A percentile compares a stretch with the other conserved stretches of the same genome.
phyloP scores from a whole-genome alignment of 2,113 vertebrate species.

The Neoarius graeffei region DNA sequence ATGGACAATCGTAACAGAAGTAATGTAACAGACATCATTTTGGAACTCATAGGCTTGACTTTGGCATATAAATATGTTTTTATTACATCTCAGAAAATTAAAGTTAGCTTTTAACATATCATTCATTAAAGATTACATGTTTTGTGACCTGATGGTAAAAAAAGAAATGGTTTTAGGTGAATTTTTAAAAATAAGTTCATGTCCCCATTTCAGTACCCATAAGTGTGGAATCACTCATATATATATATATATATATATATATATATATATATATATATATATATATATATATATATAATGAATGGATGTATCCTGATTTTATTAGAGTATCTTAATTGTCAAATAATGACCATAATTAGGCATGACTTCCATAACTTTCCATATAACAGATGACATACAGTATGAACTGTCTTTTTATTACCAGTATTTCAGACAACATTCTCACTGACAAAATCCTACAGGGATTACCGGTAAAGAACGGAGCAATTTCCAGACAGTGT shows the following conservation, averaged over 20 bases:
- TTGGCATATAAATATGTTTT: no score
- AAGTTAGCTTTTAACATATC: no score
- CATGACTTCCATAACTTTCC: neutral
- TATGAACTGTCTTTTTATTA: neutral
- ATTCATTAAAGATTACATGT: no score
- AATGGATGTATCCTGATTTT: neutral
- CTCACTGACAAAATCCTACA: neutral
- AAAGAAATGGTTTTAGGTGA: no score
- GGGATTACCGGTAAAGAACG: neutral
- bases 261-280: neutral
- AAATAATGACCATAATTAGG: neutral
- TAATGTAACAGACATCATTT: no score
- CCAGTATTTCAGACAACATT: neutral
- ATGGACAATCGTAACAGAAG: no score
- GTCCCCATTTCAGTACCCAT: no score
- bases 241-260: neutral
- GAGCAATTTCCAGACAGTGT: neutral
- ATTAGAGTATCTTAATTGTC: neutral
- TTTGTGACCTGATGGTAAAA: no score
- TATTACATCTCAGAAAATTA: no score
- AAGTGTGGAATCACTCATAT: no score
- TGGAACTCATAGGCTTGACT: no score
- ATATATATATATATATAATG: neutral
- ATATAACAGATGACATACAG: neutral
- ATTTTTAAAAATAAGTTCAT: no score